Percentiles rank a stretch among this genome's conserved stretches.
phyloP scores from a whole-genome alignment of 2,797 vertebrate genomes.

The Mormyrops attenuatus region DNA sequence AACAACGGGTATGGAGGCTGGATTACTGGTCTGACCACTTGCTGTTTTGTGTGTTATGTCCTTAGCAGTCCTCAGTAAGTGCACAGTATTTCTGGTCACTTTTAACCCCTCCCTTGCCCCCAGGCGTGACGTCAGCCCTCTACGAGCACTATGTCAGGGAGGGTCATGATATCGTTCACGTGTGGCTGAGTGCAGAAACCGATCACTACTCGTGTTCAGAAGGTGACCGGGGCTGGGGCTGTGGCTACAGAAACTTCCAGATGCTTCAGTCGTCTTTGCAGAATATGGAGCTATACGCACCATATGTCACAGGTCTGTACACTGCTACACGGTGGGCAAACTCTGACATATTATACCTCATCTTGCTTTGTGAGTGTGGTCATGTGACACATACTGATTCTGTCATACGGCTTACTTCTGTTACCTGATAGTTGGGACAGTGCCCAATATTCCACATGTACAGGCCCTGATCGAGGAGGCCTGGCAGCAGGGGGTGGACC shows the following conservation, averaged over 20 bases:
- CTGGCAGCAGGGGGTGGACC: slow-evolving; percentile 86
- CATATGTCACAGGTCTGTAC: slow-evolving; percentile 65
- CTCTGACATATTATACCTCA: background rate
- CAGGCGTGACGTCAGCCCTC: slow-evolving; percentile 72
- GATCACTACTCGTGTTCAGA: slow-evolving; percentile 81
- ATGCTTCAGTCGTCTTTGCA: slow-evolving; percentile 83
- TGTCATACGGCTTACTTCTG: background rate
- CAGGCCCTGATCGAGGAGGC: slow-evolving; percentile 85
- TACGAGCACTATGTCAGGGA: slow-evolving; percentile 68
- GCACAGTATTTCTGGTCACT: background rate
- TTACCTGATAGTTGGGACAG: slow-evolving; percentile 39
- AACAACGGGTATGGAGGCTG: slow-evolving; percentile 66
- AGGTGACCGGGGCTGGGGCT: slow-evolving; percentile 90
- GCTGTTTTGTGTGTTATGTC: background rate
- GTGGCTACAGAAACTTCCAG: slow-evolving; percentile 92
- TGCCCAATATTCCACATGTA: slow-evolving; percentile 81
- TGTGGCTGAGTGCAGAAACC: slow-evolving; percentile 78
- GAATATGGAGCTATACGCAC: slow-evolving; percentile 59
- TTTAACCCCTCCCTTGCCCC: background rate
- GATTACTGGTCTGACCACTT: background rate
- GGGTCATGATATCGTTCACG: slow-evolving; percentile 60
- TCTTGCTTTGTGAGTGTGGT: background rate
- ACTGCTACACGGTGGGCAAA: background rate
- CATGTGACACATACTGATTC: background rate
- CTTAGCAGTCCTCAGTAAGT: background rate